Base-by-base conservation (phyloP, 2,888 invertebrate genomes). In the Calliphora vomitoria region DNA sequence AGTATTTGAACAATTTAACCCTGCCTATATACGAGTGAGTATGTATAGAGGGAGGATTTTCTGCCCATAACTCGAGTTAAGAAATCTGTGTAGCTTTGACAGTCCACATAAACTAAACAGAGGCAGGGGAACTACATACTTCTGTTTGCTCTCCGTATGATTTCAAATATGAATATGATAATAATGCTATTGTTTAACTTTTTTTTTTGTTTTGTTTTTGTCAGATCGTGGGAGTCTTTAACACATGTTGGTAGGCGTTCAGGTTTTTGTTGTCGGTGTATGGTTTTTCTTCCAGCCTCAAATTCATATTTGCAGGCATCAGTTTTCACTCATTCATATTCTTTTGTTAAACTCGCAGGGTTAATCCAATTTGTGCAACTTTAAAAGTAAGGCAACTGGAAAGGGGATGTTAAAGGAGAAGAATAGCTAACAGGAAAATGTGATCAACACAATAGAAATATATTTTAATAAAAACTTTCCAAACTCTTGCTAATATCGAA, bases 181-280 rank as follows among this genome's bases (percentile, higher is more conserved):
- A 78, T 62, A 83, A 55, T 62, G 79, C 60, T 38, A 50, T 79
- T 75, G 41, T 69, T 74, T 62, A 47, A 13, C 68, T 10, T 72
- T 55, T 60, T 41, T 71, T 53, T 11, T 41, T 8, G 41, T 20
- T 10, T 71, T 72, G 8, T 25, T 41, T 71, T 55, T 81, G 72
- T 35, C 60, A 81, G 68, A 90, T 90, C 91, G 91, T 91, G 91
- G 90, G 91, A 92, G 91, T 90, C 86, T 89, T 58, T 15, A 87
- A 89, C 91, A 91, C 90, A 91, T 91, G 91, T 86, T 72, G 66
- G 82, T 88, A 85, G 82, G 88, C 82, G 85, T 88, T 88, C 64
- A n/a, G 41, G 4, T 75, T 58, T 78, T 38, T 75, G 53, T 58
- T 55, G n/a, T 41, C 50, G 38, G 25, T 72, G 31, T 53, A 18